Evolutionary conservation across 2,888 invertebrate genomes (phyloP), one percentile per base, ranked within the genome.

Genomic region (Chaetogeoica ovagalla): DNA sequence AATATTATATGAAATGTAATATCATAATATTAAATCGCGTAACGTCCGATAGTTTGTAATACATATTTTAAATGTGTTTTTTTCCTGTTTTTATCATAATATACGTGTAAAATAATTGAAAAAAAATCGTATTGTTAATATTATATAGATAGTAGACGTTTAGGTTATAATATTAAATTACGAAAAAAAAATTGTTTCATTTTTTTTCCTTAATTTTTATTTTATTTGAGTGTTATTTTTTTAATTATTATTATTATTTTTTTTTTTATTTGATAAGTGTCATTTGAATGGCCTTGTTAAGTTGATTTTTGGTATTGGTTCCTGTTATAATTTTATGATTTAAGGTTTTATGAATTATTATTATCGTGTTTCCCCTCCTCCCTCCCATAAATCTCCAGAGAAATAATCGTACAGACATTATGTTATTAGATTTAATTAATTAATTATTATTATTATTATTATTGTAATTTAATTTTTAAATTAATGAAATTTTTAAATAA

Each of bases 261-360:
- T 69, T 48, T 57, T 60, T 37, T 77, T 77, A 52, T 77, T 77
- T 77, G 43, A 52, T 77, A 52, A 30, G 63, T 71, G 79, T 71
- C 79, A 43, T 71, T 57, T 62, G 57, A 0, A 71, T 79, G 79
- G 63, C 79, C 70, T 71, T 71, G 79, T 79, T 71, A 79, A 79
- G 79, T 79, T 79, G 79, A 79, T 79, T 79, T 79, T 79, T 79
- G 79, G 79, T 79, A 79, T 79, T 71, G 79, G 79, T 79, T 79
- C 79, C 79, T 79, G 79, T 71, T 79, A 79, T 79, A 63, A 79
- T 79, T 79, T 79, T 79, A 79, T 79, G 63, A 79, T 79, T 79
- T 79, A 79, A 55, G 55, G 21, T 77, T 62, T 70, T 77, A 75
- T 68, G 66, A 68, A 48, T 62, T 48, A 79, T 57, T 39, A 79